These are phyloP conservation scores for Trididemnum nubilum DNA, from an alignment of 23 tunicate genomes.

Conservation along the genomic window DNA sequence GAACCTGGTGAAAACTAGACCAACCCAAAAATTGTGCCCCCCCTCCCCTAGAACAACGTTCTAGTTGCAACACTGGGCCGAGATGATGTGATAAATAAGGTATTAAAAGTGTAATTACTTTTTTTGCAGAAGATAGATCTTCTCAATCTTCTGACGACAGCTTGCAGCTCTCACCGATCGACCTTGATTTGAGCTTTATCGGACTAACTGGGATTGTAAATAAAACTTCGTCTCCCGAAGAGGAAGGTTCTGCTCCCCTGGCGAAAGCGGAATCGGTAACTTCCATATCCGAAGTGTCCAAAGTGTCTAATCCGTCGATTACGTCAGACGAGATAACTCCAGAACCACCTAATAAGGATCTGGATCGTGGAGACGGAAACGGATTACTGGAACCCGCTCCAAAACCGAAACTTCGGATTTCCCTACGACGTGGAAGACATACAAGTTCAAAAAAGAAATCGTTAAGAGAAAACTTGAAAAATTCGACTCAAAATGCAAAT, in stretches of 20 bases:
- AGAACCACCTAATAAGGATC: not conserved
- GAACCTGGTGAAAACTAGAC: too few species aligned
- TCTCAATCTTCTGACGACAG: conserved; percentile 47
- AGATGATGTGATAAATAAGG: too few species aligned
- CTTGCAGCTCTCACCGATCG: conserved; percentile 61
- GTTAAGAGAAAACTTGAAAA: not conserved
- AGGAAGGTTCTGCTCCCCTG: not conserved
- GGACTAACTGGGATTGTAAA: conserved; percentile 4
- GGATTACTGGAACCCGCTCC: not conserved
- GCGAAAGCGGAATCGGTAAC: not conserved
- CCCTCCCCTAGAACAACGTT: too few species aligned
- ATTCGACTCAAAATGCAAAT: not conserved
- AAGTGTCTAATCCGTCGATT: not conserved
- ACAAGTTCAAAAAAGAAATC: not conserved
- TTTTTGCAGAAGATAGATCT: not conserved
- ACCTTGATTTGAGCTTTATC: conserved; percentile 47
- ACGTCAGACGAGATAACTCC: not conserved
- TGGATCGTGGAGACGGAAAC: not conserved
- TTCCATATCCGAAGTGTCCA: not conserved
- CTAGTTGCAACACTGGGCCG: too few species aligned
- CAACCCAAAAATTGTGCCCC: too few species aligned
- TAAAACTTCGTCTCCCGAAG: not conserved
- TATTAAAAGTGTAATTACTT: too few species aligned
- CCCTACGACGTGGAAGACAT: not conserved
- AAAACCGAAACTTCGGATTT: not conserved